Evolutionary conservation across 2,797 vertebrate genomes (phyloP).

Genomic region (Coilia nasus): DNA sequence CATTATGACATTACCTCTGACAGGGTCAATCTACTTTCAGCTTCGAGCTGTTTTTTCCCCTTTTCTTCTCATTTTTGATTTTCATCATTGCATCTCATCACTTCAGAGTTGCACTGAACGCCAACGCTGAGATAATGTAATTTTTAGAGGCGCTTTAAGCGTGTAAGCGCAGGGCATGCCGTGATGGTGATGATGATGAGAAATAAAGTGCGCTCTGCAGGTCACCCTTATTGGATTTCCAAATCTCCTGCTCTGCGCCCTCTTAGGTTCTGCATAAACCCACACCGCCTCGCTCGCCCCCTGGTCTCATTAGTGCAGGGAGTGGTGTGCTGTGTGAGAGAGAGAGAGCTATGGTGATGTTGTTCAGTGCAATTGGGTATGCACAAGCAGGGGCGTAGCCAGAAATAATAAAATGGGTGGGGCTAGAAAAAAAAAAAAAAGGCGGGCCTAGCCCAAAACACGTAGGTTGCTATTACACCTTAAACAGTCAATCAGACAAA

Average conservation of each 20-base stretch:
- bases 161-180: neutral
- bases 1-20: conserved; percentile 16
- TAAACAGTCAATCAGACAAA: too few species aligned
- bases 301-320: neutral
- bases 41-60: neutral
- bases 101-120: neutral
- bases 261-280: conserved; percentile 12
- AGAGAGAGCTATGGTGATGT: too few species aligned
- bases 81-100: neutral
- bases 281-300: neutral
- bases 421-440: too few species aligned
- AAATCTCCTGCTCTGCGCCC: conserved; percentile 2
- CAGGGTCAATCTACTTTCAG: conserved; percentile 30
- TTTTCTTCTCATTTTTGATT: neutral
- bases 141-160: conserved; percentile 36
- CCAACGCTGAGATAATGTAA: conserved; percentile 23
- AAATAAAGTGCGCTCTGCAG: conserved; percentile 31
- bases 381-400: too few species aligned
- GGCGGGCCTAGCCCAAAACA: too few species aligned
- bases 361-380: too few species aligned
- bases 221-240: conserved; percentile 31
- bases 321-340: too few species aligned
- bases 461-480: too few species aligned
- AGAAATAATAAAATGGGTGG: too few species aligned
- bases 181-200: conserved; percentile 29